phyloP scores from a whole-genome alignment of 2,888 invertebrate species.

The Cosmorhoe ocellata region DNA sequence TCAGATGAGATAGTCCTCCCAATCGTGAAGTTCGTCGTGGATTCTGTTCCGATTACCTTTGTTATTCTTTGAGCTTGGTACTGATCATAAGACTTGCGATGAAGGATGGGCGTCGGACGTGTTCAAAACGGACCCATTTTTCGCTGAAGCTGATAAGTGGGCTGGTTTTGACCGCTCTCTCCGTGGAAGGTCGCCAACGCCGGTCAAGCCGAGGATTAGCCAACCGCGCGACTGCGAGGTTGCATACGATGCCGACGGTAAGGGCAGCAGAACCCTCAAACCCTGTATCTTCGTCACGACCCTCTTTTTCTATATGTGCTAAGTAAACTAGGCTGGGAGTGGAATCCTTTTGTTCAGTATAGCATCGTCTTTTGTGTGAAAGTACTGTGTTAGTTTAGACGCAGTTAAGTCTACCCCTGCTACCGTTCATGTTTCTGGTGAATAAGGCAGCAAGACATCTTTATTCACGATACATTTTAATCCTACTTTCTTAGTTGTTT shows the following conservation, averaged over 20 bases:
- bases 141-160: constrained; percentile 79
- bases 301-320: constrained; percentile 39
- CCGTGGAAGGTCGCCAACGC: constrained; percentile 85
- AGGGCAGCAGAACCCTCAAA: constrained; percentile 73
- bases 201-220: constrained; percentile 87
- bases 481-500: constrained; percentile 37
- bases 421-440: constrained; percentile 44
- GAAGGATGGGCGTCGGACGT: constrained; percentile 77
- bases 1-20: constrained; percentile 9
- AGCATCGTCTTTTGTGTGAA: constrained; percentile 40
- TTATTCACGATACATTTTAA: constrained; percentile 51
- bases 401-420: constrained; percentile 30
- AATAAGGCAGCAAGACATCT: constrained; percentile 63
- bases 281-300: constrained; percentile 71
- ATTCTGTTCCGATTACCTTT: constrained; percentile 35
- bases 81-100: constrained; percentile 74
- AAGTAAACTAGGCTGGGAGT: constrained; percentile 24
- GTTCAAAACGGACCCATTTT: constrained; percentile 78
- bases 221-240: constrained; percentile 87
- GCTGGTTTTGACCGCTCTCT: constrained; percentile 82
- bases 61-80: constrained; percentile 52
- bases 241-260: constrained; percentile 89
- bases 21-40: constrained; percentile 33
- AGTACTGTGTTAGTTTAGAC: constrained; percentile 35
- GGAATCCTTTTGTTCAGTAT: constrained; percentile 13